phyloP scores from a whole-genome alignment of 2,797 vertebrate genomes.

The Capromys pilorides region DNA sequence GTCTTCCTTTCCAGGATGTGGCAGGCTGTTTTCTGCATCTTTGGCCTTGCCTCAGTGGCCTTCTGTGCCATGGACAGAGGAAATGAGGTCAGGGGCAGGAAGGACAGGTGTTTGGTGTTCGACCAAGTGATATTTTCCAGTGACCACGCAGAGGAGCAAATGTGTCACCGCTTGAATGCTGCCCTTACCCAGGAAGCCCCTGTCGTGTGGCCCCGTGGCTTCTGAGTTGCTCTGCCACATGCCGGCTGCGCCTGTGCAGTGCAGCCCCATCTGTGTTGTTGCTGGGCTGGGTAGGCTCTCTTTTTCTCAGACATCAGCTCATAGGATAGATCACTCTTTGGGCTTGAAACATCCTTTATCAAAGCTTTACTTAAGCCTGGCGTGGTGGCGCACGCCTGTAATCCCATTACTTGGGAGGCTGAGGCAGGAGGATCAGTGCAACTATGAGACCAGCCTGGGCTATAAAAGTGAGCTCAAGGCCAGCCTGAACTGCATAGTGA shows the following conservation, averaged over 20 bases:
- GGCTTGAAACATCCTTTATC: background rate
- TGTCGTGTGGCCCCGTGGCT: background rate
- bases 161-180: background rate
- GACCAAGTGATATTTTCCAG: background rate
- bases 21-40: background rate
- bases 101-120: background rate
- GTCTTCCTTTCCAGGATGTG: background rate
- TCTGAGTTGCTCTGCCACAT: background rate
- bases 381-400: too few relatives aligned
- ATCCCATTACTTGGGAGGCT: too few relatives aligned
- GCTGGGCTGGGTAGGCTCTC: background rate
- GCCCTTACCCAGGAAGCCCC: background rate
- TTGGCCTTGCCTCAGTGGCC: background rate
- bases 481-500: too few relatives aligned
- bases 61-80: constrained; percentile 10
- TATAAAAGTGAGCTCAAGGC: too few relatives aligned
- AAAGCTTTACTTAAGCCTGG: background rate
- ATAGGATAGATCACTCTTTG: background rate
- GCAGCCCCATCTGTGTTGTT: background rate
- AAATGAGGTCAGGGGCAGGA: background rate
- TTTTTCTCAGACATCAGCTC: background rate
- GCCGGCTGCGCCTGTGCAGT: background rate
- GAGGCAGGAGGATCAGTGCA: too few relatives aligned
- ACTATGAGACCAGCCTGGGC: too few relatives aligned
- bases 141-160: background rate